Evolutionary conservation across 2,888 invertebrate species (phyloP).

Genomic region (Cryptops parisi): DNA sequence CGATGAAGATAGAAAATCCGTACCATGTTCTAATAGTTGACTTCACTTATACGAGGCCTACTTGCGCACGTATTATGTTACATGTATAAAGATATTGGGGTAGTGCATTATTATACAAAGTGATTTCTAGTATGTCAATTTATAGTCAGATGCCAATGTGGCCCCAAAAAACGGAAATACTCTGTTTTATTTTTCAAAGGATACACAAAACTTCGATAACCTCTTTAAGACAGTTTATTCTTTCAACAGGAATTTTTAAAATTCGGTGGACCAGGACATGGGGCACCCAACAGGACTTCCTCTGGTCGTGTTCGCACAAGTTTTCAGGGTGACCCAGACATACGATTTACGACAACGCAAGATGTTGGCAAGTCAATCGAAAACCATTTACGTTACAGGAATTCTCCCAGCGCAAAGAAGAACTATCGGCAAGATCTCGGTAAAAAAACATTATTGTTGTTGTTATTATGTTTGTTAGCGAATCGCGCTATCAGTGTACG

Average conservation of each 20-base stretch:
- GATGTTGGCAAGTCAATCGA: constrained; percentile 1
- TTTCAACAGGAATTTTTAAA: not conserved
- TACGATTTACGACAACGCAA: not conserved
- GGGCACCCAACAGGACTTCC: not conserved
- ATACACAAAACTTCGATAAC: no score
- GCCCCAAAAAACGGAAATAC: not conserved
- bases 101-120: no score
- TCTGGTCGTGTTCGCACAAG: not conserved
- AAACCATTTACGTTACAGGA: not conserved
- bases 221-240: not conserved
- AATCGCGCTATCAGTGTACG: no score
- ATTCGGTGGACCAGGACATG: constrained; percentile 3
- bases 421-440: not conserved
- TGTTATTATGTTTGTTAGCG: no score
- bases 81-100: no score
- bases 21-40: no score
- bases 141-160: no score
- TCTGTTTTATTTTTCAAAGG: not conserved
- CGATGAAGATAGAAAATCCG: no score
- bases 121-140: no score
- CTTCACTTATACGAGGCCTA: no score
- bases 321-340: not conserved
- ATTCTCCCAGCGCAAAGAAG: not conserved
- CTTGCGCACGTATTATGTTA: no score
- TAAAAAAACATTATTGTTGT: no score